phyloP scores from a whole-genome alignment of 2,888 invertebrate species.

The Acleris literana region DNA sequence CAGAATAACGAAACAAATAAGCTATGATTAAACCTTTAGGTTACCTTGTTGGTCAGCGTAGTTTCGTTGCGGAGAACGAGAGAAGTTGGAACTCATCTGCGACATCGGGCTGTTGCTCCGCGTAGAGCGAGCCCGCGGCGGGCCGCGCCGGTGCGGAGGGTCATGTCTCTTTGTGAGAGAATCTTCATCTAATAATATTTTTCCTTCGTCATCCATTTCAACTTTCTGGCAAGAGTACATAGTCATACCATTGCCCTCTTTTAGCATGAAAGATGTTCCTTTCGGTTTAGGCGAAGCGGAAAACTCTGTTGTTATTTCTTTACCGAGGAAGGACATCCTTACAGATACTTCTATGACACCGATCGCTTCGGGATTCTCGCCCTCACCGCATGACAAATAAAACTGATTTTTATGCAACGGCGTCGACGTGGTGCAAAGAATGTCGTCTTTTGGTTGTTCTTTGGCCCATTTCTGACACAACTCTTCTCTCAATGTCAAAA shows the following conservation, averaged over 20 bases:
- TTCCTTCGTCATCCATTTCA: conserved; percentile 76
- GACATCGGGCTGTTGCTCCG: conserved; percentile 57
- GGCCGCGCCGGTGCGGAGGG: conserved; percentile 39
- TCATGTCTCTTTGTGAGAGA: conserved; percentile 54
- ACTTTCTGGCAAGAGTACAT: conserved; percentile 77
- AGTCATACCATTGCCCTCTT: conserved; percentile 72
- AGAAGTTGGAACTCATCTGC: conserved; percentile 47
- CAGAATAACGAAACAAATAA: conserved; percentile 3
- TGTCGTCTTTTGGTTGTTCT: conserved; percentile 70
- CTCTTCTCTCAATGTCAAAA: conserved; percentile 62
- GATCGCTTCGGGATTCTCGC: conserved; percentile 63
- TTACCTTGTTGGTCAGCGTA: conserved; percentile 44
- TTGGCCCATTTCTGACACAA: conserved; percentile 69
- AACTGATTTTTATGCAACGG: conserved; percentile 71
- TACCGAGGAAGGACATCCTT: conserved; percentile 76
- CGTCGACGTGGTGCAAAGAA: conserved; percentile 71
- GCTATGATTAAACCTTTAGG: not conserved
- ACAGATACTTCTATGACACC: conserved; percentile 72
- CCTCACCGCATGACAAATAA: conserved; percentile 65
- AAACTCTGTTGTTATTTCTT: conserved; percentile 77
- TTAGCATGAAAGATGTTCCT: conserved; percentile 60
- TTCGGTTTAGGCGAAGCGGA: conserved; percentile 62
- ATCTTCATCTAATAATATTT: conserved; percentile 72
- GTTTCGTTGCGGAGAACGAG: conserved; percentile 1
- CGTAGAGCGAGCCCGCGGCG: conserved; percentile 17